Base-by-base conservation (phyloP, 2,888 invertebrate species). In the Steinernema hermaphroditum region DNA sequence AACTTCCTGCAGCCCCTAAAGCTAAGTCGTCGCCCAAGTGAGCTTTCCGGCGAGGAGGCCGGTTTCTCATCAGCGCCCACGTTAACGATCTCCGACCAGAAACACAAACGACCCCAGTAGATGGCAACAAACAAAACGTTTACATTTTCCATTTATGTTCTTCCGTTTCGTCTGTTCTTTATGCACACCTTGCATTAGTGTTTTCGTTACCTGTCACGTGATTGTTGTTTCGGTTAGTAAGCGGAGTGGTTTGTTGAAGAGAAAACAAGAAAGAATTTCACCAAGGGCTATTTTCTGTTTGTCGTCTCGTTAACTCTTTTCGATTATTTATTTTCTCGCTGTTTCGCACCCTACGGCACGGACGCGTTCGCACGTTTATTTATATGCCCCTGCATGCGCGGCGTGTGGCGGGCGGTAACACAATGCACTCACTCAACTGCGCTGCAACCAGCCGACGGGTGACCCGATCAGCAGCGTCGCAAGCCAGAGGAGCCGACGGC, bases 31-130 rank as follows among this genome's bases (percentile, higher is more conserved):
- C 62, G 29, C 34, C 6, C 29, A 24, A 62, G 62, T 29, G 27
- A 62, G 62, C 27, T 62, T 62, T 62, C 62, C 62, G 62, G 62
- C 62, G 62, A 62, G 16, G 62, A 62, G 62, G 62, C 62, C 29
- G 62, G 62, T 34, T 62, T 62, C 62, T 62, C 62, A 2, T 62
- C 62, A 32, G 62, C 62, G 9, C 62, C 62, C 32, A 62, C 62
- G 62, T 27, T 62, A 12, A 62, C 62, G 62, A 62, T 62, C 62
- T 62, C 62, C 27, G 62, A 62, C 62, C 62, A 62, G 62, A 62
- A 62, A 62, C 62, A 62, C 62, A 62, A 62, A 62, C 62, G 62
- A 62, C 62, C 62, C 32, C 62, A 62, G 62, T 62, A 46, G 62
- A 29, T 37, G 37, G 12, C 37, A 12, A 37, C 37, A 29, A 29